Percentiles rank a stretch among this genome's conserved stretches.
Evolutionary conservation across 2,797 vertebrate genomes (phyloP).

Genomic region (Thunnus albacares): DNA sequence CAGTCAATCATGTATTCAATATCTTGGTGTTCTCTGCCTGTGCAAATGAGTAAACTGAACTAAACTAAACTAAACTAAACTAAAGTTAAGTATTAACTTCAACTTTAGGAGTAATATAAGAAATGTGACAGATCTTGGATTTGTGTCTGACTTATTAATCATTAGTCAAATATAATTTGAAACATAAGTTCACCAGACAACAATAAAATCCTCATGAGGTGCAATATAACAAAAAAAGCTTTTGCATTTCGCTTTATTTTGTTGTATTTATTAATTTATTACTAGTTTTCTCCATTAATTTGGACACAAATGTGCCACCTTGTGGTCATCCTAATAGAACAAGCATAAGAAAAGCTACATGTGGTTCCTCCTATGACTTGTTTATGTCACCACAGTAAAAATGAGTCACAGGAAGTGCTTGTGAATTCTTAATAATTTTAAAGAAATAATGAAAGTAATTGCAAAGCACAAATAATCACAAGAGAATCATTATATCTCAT

Average conservation of each 20-base stretch:
- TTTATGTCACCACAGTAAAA: background rate
- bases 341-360: background rate
- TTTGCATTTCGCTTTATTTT: background rate
- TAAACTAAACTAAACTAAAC: too few relatives aligned
- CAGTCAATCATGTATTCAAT: too few relatives aligned
- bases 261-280: background rate
- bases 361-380: background rate
- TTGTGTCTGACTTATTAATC: background rate
- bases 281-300: background rate
- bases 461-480: background rate
- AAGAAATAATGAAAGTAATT: background rate
- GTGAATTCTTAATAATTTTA: background rate
- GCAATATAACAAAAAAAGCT: background rate
- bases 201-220: background rate
- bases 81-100: background rate
- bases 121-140: background rate
- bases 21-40: too few relatives aligned
- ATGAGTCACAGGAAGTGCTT: background rate
- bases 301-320: constrained; percentile 64
- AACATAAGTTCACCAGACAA: background rate
- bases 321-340: constrained; percentile 53
- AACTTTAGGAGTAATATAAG: background rate
- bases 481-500: background rate
- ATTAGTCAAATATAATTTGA: background rate
- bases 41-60: too few relatives aligned